These are phyloP conservation scores for Dilophus febrilis DNA, from an alignment of 2,888 invertebrate species.

Conservation along the genomic window DNA sequence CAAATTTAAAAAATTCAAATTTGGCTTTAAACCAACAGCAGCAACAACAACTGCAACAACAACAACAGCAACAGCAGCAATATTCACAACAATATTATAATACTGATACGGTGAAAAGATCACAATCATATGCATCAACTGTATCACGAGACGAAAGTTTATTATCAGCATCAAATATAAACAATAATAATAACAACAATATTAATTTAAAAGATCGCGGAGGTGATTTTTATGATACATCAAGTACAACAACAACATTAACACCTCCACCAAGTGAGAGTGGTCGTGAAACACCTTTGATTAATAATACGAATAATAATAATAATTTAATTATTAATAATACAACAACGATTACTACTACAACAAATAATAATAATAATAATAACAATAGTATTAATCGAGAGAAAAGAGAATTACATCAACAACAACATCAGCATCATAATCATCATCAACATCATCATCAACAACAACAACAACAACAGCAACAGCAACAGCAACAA, in stretches of 20 bases:
- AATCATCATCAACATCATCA: not conserved
- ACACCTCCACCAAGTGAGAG: conserved; percentile 18
- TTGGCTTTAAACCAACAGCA: conserved; percentile 6
- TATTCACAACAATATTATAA: conserved; percentile 7
- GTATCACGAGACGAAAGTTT: conserved; percentile 1
- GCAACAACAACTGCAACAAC: conserved; percentile 11
- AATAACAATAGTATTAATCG: too few species aligned
- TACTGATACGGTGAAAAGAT: conserved; percentile 10
- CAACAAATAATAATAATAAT: too few species aligned
- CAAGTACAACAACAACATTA: conserved; percentile 17
- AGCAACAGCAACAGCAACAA: not conserved
- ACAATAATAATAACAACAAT: conserved; percentile 2
- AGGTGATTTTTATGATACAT: conserved; percentile 16
- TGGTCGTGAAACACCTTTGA: conserved; percentile 15
- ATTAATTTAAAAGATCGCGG: conserved; percentile 10
- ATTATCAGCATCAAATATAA: not conserved
- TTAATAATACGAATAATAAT: not conserved
- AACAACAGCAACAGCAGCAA: conserved; percentile 10
- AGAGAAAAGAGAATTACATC: too few species aligned
- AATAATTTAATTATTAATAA: too few species aligned
- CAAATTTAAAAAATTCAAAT: conserved; percentile 3
- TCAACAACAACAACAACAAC: not conserved
- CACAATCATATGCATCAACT: conserved; percentile 13
- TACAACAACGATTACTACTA: too few species aligned
- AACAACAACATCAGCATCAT: too few species aligned